Conservation (phyloP, 2,888 invertebrate species). For the Brachycybe producta region DNA sequence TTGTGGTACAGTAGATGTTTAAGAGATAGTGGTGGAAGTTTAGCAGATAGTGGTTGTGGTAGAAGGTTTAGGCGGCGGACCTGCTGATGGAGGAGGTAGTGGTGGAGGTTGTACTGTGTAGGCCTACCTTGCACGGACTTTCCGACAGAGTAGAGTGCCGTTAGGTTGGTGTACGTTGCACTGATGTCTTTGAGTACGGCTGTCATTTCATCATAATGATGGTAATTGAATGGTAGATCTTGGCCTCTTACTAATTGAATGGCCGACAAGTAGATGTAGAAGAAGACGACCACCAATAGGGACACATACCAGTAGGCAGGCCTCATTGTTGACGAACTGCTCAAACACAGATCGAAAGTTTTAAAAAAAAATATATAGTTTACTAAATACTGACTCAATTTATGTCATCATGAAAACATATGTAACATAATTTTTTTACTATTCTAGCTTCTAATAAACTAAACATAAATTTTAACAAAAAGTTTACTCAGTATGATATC, state of each 20-base stretch:
- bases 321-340: constrained; percentile 29
- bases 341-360: not conserved
- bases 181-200: constrained; percentile 65
- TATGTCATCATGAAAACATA: not conserved
- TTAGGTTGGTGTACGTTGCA: constrained; percentile 67
- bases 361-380: not conserved
- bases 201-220: constrained; percentile 74
- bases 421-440: not conserved
- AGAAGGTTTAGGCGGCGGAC: too few relatives aligned
- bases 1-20: too few relatives aligned
- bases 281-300: constrained; percentile 30
- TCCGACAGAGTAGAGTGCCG: constrained; percentile 83
- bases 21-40: too few relatives aligned
- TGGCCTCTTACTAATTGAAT: constrained; percentile 31
- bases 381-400: not conserved
- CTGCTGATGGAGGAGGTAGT: too few relatives aligned
- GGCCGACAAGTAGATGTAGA: constrained; percentile 32
- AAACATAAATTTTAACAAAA: too few relatives aligned
- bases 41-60: too few relatives aligned
- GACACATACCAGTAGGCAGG: constrained; percentile 33
- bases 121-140: constrained; percentile 73
- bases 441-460: too few relatives aligned
- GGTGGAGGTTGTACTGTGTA: too few relatives aligned
- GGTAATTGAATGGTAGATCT: constrained; percentile 52
- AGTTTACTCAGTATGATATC: too few relatives aligned